Base-by-base conservation (phyloP, 2,113 vertebrate species). In the Thunnus thynnus region DNA sequence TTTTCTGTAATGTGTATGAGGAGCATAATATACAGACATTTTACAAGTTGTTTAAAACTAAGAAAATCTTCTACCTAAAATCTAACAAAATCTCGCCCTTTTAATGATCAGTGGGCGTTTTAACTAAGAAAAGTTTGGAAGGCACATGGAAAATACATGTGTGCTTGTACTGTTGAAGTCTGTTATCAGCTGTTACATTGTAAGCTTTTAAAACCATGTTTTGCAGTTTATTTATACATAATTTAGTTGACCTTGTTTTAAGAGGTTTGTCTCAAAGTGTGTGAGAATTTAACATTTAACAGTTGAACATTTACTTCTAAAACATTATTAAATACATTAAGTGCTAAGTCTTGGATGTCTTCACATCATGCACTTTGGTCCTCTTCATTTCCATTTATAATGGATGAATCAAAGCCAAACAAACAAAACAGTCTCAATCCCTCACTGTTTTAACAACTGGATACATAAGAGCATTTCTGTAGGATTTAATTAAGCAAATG, bases 401-500 rank as follows among this genome's bases (percentile, higher is more conserved):
- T 17, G 62, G 20, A 18, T 73, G 63, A 48, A 69, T 81, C 58
- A 46, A 87, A 70, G 22, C 20, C 48, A 72, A 67, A 58, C 4
- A 36, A 58, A 65, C 27, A 55, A 55, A 87, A 41, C 16, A 32
- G 16, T 17, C 57, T 73, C 4, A 30, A 5, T 74, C 13, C 25
- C 27, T 22, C 18, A 13, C 27, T 30, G 16, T 62, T 68, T 52
- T 10, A 76, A 69, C 46, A 78, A 48, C 30, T 8, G 12, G n/a
- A 27, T 11, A 52, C 50, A 41, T 13, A 54, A 30, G 8, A 56
- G 63, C 5, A 8, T 48, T 70, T 71, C 60, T 61, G 18, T 63
- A 48, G 60, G 17, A 50, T 72, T 78, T 69, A 78, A 85, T 73
- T 83, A 64, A 75, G 46, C 17, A 82, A 78, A 66, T 83, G 30